Evolutionary conservation across 2,797 vertebrate genomes (phyloP), one percentile per base, ranked within the genome.

Genomic region (Pseudochaenichthys georgianus): DNA sequence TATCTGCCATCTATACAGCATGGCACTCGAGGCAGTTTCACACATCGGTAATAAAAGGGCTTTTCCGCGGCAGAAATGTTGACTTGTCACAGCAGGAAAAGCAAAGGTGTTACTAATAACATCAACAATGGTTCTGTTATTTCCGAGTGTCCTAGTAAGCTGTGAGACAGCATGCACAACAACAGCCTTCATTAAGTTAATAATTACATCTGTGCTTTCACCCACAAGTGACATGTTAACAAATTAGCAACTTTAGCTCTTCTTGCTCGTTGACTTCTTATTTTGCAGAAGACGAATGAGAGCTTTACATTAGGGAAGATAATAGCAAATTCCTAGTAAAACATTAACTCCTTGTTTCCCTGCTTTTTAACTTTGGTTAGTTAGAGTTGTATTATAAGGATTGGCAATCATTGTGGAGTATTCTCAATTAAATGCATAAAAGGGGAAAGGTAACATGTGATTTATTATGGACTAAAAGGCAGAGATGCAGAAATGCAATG

Each of bases 1-100:
- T 80, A 79, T 84, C 78, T 78, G 59, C 64, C 70, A 82, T 83
- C 74, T 67, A 51, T 64, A 57, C 62, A 38, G 21, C 72, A 47
- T 31, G 38, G 17, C 69, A 58, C 53, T 11, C 62, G 43, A 85
- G 64, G 51, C 42, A 21, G 17, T 59, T 69, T 70, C 58, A 51
- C 38, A 64, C 55, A 15, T 59, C 57, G 61, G 12, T 57, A 43
- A 42, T 28, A 12, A 57, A 10, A 41, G 9, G n/a, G 7, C 38
- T 13, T 64, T 46, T 74, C 46, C 17, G 58, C 34, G 31, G n/a
- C 43, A 58, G 16, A 70, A 13, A 9, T 50, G 67, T 69, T 41
- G 31, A 34, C 63, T 69, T 47, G 43, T 65, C 64, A 23, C 42
- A 46, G 54, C 31, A 64, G 21, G 12, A 48, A 62, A 67, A 17